Base-by-base conservation (phyloP, 2,888 invertebrate species). In the Vandiemenella viatica region DNA sequence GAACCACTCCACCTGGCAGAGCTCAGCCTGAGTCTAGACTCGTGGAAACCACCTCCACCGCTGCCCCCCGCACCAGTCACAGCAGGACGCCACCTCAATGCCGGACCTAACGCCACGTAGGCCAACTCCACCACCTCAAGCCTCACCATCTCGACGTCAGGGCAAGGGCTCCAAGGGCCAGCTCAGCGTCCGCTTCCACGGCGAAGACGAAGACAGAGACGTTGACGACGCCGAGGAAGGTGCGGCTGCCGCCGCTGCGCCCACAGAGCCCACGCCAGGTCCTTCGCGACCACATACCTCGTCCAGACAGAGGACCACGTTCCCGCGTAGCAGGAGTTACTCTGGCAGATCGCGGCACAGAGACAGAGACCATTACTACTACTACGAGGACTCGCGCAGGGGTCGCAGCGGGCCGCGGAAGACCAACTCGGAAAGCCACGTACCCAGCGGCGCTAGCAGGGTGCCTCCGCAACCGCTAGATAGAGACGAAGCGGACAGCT, bases 401-500 rank as follows among this genome's bases (percentile, higher is more conserved):
- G 1, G 69, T 68, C 52, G 68, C 67, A 59, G 64, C 59, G 0
- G 68, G 67, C 50, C 55, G 52, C 57, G 62, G 46, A 65, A 64
- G 55, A 63, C 64, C 5, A 61, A 59, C 4, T 64, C 65, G 1
- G 66, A 66, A 42, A 58, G 59, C 20, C 63, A 63, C 43, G 46
- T 69, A 71, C 16, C 67, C 70, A 4, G 72, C 71, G 19, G 71
- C 71, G n/a, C n/a, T n/a, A 4, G 71, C 74, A 1, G 60, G 63
- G 38, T 63, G 62, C 43, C 55, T 38, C 19, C 42, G 13, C 19
- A 17, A 5, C n/a, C 19, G 20, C n/a, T n/a, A n/a, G 68, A 65
- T 45, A n/a, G n/a, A n/a, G 80, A 81, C 5, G 83, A 83, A 60
- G 76, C 77, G 8, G 80, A 78, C 56, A 86, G 87, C 62, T 81